Conservation (phyloP, 2,888 invertebrate genomes). For the Acleris holmiana region DNA sequence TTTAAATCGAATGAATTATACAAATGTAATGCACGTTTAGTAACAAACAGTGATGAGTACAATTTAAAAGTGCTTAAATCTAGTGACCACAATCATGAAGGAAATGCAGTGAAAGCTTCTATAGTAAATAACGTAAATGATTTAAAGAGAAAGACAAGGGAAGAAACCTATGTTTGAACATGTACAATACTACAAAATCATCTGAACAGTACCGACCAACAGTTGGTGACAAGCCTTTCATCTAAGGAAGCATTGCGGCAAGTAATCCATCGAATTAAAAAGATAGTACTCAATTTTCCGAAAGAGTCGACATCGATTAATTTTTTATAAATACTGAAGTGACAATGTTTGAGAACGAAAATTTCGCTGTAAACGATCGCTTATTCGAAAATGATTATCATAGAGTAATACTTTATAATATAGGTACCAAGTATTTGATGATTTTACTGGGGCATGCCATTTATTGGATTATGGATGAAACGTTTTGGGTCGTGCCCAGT, state of each 20-base stretch:
- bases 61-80: neutral
- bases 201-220: slow-evolving; percentile 1
- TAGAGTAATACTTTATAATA: slow-evolving; percentile 3
- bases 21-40: too few relatives aligned
- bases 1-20: too few relatives aligned
- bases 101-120: neutral
- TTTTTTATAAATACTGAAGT: slow-evolving; percentile 4
- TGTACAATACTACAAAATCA: slow-evolving; percentile 1
- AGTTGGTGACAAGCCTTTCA: slow-evolving; percentile 10
- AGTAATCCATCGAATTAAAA: slow-evolving; percentile 7
- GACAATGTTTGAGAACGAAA: neutral
- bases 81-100: neutral
- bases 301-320: slow-evolving; percentile 10
- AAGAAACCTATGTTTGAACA: slow-evolving; percentile 4
- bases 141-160: slow-evolving; percentile 10
- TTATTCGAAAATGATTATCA: slow-evolving; percentile 1
- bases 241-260: slow-evolving; percentile 10
- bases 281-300: slow-evolving; percentile 9
- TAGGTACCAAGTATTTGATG: slow-evolving; percentile 5
- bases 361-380: slow-evolving; percentile 2
- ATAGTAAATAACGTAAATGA: slow-evolving; percentile 7
- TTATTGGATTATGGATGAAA: slow-evolving; percentile 10
- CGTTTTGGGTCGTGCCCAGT: slow-evolving; percentile 1
- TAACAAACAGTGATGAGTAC: neutral
- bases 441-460: slow-evolving; percentile 11